phyloP scores from a whole-genome alignment of 2,113 vertebrate species.

The Peromyscus maniculatus region DNA sequence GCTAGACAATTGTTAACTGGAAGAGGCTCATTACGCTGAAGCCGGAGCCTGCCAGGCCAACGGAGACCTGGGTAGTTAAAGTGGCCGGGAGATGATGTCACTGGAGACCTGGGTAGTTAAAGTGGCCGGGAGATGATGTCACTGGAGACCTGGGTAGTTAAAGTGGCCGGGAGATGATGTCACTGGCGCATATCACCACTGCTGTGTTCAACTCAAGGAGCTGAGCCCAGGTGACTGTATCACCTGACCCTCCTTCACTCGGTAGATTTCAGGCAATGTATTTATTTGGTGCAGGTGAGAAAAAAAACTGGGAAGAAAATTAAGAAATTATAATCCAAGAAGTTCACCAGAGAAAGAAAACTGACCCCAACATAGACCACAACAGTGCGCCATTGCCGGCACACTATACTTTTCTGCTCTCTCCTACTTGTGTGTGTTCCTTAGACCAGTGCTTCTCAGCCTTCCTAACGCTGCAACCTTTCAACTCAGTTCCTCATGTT shows the following conservation, averaged over 20 bases:
- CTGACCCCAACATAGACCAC: not conserved
- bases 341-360: slow-evolving; percentile 46
- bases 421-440: not conserved
- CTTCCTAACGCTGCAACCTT: not conserved
- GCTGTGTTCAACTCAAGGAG: not conserved
- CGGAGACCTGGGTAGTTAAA: not conserved
- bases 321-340: slow-evolving; percentile 28
- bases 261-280: not conserved
- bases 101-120: not conserved
- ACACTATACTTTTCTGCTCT: not conserved
- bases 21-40: not conserved
- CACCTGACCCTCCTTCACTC: not conserved
- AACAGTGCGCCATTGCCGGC: not conserved
- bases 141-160: not conserved
- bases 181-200: no score
- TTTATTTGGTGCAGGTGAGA: not conserved
- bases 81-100: not conserved
- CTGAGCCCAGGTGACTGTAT: not conserved
- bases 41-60: not conserved
- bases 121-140: not conserved
- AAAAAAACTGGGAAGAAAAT: slow-evolving; percentile 43
- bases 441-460: not conserved
- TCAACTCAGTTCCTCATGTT: not conserved
- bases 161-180: not conserved
- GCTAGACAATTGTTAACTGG: not conserved